Percentiles rank a stretch among this genome's conserved stretches.
Evolutionary conservation across 2,113 vertebrate species (phyloP).

Genomic region (Isurus oxyrinchus): DNA sequence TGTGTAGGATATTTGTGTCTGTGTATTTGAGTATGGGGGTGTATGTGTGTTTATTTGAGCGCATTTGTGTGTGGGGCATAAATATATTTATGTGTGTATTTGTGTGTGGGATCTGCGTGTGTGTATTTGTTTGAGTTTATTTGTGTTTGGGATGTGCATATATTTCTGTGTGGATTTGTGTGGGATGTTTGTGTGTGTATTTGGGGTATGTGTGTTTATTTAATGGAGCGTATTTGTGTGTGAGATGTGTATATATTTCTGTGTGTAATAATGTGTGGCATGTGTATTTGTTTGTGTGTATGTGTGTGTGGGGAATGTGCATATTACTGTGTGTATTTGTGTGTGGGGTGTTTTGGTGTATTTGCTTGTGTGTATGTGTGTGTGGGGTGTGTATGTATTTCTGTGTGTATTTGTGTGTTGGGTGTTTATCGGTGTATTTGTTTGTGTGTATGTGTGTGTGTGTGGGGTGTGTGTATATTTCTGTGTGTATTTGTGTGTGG

Average conservation of each 20-base stretch:
- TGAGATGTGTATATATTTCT: neutral
- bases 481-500: neutral
- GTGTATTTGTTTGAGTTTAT: neutral
- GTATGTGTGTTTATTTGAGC: neutral
- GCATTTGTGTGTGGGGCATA: neutral
- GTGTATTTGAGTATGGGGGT: constrained; percentile 45
- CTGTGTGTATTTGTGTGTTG: neutral
- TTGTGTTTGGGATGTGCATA: no score
- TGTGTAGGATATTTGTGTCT: neutral
- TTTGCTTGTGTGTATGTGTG: neutral
- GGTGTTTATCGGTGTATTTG: neutral
- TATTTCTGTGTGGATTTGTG: no score
- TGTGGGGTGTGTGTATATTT: neutral
- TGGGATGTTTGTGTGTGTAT: neutral
- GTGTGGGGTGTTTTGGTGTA: neutral
- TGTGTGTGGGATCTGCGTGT: constrained; percentile 41
- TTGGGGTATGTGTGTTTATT: neutral
- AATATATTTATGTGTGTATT: neutral
- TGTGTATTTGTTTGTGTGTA: neutral
- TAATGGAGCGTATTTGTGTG: neutral
- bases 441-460: neutral
- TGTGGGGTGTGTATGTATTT: neutral
- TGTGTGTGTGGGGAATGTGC: neutral
- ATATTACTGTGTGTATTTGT: neutral
- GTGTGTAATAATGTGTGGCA: neutral